Base-by-base conservation (phyloP, 2,888 invertebrate species). In the Xanthia togata region DNA sequence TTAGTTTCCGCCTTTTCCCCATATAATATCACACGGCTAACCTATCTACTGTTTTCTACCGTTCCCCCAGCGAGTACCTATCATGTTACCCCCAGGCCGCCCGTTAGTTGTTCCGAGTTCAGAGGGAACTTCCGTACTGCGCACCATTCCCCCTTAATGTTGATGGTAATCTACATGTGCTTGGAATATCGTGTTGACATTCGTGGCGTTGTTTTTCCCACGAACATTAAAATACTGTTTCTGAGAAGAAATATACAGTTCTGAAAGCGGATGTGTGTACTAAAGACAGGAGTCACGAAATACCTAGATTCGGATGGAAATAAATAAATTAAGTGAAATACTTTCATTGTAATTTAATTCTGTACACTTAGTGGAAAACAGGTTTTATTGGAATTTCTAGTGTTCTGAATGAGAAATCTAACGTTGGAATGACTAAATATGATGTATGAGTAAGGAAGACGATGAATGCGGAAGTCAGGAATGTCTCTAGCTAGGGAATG, bases 111-210 rank as follows among this genome's bases (percentile, higher is more conserved):
- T 91, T 90, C 90, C 88, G 84, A 81, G 73, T 91, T 90, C 90
- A 87, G 87, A 82, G 75, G 80, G 83, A 74, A 87, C 90, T 90
- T 92, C 90, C 91, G 89, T 89, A 90, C 86, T 87, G 82, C 88
- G 79, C 65, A 82, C 86, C 83, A 87, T 85, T 84, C 83, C 85
- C 85, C 83, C 79, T 69, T 82, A 69, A 82, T 76, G 79, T 60
- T 82, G 83, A 87, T 88, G 85, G 78, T 82, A 84, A 84, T 87
- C 82, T 81, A 77, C 78, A 77, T 78, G 77, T 85, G 72, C 73
- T 81, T 75, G 70, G 71, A 76, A 81, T 70, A 76, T 76, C 70
- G 62, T 72, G 74, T 69, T 65, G 86, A 65, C 78, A 71, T 78
- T 78, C 68, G 76, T 70, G 72, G 69, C 73, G 62, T 57, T 74